Base-by-base conservation (phyloP, 2,113 vertebrate genomes). In the Albula glossodonta region DNA sequence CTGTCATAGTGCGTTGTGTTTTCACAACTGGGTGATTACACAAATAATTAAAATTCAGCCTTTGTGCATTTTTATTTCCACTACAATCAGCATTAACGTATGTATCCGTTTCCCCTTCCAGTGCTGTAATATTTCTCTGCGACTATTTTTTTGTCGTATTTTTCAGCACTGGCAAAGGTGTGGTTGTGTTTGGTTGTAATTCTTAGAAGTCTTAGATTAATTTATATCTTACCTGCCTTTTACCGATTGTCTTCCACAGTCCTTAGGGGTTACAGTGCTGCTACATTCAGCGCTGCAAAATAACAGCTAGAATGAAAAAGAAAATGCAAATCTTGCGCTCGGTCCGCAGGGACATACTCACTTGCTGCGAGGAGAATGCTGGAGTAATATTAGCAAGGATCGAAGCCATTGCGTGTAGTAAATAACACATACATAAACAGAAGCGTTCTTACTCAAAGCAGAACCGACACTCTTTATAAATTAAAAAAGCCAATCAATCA, bases 401-500 rank as follows among this genome's bases (percentile, higher is more conserved):
- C 91, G 94, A 91, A 93, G 89, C 90, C 92, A 89, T 86, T 74
- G 88, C 90, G 93, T 85, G 89, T 91, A 89, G 88, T 90, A 89
- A 94, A 93, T 93, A 92, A 91, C 90, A 89, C 90, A 92, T 85
- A 91, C 90, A 92, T 92, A 94, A 93, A 93, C 90, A 93, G 78
- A 87, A 91, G 83, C 87, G 90, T 96, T 95, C 90, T 90, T 94
- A 93, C 90, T 92, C 90, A 94, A 94, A 95, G 95, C 88, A 92
- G 91, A 93, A 92, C 90, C 92, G 93, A 92, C 82, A 89, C 92
- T 93, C 89, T 92, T 87, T 85, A 66, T n/a, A 48, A 91, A 93
- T 89, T 92, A 80, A 91, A 91, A 93, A 96, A 96, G 95, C 97
- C 96, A 97, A 98, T 98, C 97, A 98, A 97, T 97, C 97, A 97